phyloP scores from a whole-genome alignment of 1,140 invertebrate genomes.

The Magallana angulata region DNA sequence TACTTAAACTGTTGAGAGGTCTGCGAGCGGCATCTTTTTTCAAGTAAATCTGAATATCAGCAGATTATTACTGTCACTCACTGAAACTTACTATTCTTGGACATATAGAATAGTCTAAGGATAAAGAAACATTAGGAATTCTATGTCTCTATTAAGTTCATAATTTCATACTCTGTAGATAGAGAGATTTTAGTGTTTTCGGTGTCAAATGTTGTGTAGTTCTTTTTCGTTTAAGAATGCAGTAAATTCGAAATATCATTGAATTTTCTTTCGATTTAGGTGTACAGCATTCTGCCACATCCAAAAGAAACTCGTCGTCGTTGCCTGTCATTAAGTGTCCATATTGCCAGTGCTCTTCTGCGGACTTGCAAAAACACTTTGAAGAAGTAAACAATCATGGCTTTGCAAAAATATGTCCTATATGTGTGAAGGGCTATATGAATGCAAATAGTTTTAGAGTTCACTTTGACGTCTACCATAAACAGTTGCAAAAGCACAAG shows the following conservation, averaged over 20 bases:
- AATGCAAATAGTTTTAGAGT: not conserved
- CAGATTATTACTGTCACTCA: no score
- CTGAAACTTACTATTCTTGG: no score
- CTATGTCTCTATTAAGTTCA: no score
- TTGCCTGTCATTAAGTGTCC: not conserved
- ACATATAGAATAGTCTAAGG: no score
- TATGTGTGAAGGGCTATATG: slow-evolving; percentile 1
- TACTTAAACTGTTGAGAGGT: no score
- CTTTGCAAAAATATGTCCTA: slow-evolving; percentile 1
- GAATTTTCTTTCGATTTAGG: slow-evolving; percentile 21
- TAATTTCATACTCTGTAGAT: no score
- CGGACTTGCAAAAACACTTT: slow-evolving; percentile 6
- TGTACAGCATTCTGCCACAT: not conserved
- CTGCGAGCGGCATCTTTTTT: no score
- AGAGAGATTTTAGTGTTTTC: no score
- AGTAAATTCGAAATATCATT: not conserved
- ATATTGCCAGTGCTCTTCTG: not conserved
- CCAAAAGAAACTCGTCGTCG: not conserved
- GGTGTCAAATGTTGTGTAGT: no score
- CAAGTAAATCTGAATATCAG: no score
- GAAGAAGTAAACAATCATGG: slow-evolving; percentile 24
- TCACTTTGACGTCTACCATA: slow-evolving; percentile 1
- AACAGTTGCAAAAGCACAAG: not conserved
- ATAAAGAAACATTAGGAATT: no score
- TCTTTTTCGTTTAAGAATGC: no score